These are phyloP conservation scores for Schizopygopsis malacanthus DNA, from an alignment of 2,797 vertebrate species.

Conservation along the genomic window DNA sequence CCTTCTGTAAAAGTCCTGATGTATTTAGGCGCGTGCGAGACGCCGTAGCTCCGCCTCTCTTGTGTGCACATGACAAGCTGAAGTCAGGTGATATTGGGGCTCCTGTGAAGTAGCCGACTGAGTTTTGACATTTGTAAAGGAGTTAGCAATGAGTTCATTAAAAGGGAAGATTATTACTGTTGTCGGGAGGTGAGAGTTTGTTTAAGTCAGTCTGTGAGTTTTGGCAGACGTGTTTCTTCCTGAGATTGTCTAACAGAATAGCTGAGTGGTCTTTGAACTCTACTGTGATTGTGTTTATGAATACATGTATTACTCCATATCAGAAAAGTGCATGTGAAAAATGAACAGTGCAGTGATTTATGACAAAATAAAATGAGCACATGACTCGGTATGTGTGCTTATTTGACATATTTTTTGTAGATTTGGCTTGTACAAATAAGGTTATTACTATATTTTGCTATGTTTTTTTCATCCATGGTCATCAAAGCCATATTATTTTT, in stretches of 20 bases:
- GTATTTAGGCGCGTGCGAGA: slow-evolving; percentile 22
- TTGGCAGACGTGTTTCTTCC: neutral
- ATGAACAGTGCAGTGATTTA: neutral
- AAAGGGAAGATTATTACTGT: slow-evolving; percentile 72
- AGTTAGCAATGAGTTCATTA: slow-evolving; percentile 63
- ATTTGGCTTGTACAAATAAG: neutral
- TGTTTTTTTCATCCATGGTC: neutral
- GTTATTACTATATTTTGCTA: neutral
- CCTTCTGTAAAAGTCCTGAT: neutral
- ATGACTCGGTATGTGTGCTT: neutral
- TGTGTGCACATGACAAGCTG: slow-evolving; percentile 19
- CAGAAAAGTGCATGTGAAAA: neutral
- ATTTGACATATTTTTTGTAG: neutral
- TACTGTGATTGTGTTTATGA: slow-evolving; percentile 3
- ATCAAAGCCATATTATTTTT: neutral
- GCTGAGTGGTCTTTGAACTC: slow-evolving; percentile 21
- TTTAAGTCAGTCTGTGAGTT: neutral
- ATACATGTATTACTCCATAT: neutral
- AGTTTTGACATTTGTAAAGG: neutral
- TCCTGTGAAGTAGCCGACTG: neutral
- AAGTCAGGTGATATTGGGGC: neutral
- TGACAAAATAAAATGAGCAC: neutral
- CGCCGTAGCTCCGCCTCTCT: slow-evolving; percentile 32
- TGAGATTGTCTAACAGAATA: neutral
- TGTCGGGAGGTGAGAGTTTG: slow-evolving; percentile 78